Percentiles rank a stretch among this genome's conserved stretches.
Evolutionary conservation across 2,888 invertebrate genomes (phyloP).

Genomic region (Tiliacea aurago): DNA sequence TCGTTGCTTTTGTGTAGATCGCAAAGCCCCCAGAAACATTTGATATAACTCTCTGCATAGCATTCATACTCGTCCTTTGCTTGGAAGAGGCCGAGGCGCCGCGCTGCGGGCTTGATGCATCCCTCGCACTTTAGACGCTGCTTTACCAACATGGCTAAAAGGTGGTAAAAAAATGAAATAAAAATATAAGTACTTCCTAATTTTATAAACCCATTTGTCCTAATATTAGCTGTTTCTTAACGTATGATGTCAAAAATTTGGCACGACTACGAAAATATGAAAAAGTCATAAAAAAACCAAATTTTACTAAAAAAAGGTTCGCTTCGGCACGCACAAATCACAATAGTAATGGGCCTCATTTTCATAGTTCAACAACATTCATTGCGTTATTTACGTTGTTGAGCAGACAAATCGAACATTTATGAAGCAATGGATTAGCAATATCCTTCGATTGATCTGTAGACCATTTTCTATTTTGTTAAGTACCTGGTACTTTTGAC

Average conservation of each 20-base stretch:
- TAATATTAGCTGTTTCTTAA: conserved; percentile 18
- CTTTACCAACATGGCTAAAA: conserved; percentile 67
- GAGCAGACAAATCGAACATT: no score
- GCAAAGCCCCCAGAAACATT: conserved; percentile 85
- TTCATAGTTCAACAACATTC: no score
- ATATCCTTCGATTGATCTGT: no score
- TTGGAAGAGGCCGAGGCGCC: conserved; percentile 76
- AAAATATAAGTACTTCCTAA: conserved; percentile 49
- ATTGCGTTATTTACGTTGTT: no score
- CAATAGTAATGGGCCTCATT: no score
- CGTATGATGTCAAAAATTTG: conserved; percentile 20
- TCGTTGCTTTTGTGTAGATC: conserved; percentile 78
- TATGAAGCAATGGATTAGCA: no score
- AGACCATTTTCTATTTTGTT: no score
- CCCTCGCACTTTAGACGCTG: conserved; percentile 70
- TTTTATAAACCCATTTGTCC: conserved; percentile 52
- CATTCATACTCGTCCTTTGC: conserved; percentile 79
- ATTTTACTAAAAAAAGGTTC: conserved; percentile 23
- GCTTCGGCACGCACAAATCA: no score
- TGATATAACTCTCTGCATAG: conserved; percentile 82
- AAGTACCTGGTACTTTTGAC: no score
- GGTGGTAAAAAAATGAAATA: conserved; percentile 19
- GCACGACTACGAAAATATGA: conserved; percentile 1
- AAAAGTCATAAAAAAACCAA: not conserved
- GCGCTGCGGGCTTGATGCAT: conserved; percentile 75